Evolutionary conservation across 2,888 invertebrate genomes (phyloP).

Genomic region (Atethmia centrago): DNA sequence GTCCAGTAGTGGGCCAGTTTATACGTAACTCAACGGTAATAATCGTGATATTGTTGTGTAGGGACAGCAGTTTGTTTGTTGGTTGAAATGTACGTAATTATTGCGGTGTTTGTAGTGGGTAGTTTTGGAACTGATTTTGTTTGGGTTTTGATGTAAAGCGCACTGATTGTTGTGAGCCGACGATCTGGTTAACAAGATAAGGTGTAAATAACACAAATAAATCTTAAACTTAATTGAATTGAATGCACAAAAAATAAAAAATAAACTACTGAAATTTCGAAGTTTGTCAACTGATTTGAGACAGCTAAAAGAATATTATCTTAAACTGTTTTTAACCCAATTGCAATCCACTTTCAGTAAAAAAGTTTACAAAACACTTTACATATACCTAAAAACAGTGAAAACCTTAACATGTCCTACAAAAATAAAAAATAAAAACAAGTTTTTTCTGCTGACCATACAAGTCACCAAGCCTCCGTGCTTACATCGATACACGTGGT

Average conservation of each 20-base stretch:
- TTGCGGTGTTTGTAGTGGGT: constrained; percentile 11
- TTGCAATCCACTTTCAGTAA: constrained; percentile 2
- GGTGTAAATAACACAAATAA: background rate
- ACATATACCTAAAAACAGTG: constrained; percentile 21
- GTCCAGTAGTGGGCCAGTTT: constrained; percentile 88
- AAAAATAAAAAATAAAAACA: constrained; percentile 62
- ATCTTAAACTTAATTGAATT: background rate
- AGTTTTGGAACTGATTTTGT: background rate
- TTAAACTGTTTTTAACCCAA: background rate
- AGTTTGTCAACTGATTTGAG: background rate
- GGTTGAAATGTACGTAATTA: constrained; percentile 35
- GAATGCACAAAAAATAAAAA: background rate
- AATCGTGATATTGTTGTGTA: constrained; percentile 87
- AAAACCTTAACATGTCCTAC: constrained; percentile 53
- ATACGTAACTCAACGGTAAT: constrained; percentile 89
- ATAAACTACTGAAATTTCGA: background rate
- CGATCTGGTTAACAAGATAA: background rate
- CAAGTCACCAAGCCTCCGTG: constrained; percentile 77
- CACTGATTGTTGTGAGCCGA: background rate
- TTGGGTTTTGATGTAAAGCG: constrained; percentile 6
- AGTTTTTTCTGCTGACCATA: constrained; percentile 79
- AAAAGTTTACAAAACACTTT: constrained; percentile 52
- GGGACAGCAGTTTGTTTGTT: constrained; percentile 72
- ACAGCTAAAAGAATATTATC: background rate
- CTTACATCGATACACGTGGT: constrained; percentile 86